phyloP scores from a whole-genome alignment of 2,113 vertebrate species.

The Eurystomus gularis region DNA sequence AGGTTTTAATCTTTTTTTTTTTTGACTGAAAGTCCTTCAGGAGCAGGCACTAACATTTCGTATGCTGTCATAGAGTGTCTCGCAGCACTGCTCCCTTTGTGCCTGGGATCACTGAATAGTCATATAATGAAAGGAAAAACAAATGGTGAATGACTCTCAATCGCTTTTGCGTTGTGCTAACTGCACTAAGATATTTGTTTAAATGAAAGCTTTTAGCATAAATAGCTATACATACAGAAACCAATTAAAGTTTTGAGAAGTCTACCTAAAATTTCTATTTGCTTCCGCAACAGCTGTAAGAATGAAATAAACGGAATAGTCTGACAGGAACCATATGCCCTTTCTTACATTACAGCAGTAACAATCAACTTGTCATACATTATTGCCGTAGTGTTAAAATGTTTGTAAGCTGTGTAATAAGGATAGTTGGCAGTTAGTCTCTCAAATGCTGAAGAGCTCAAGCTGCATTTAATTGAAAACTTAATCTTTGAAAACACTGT shows the following conservation, averaged over 20 bases:
- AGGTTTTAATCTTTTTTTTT: background rate
- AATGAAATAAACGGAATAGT: slow-evolving; percentile 1
- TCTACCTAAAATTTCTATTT: slow-evolving; percentile 26
- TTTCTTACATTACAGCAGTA: background rate
- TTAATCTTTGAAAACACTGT: background rate
- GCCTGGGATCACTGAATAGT: background rate
- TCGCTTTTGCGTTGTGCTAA: background rate
- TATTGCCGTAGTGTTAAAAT: background rate
- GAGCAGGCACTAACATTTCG: background rate
- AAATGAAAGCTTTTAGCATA: slow-evolving; percentile 35
- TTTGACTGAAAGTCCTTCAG: background rate
- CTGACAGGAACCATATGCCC: slow-evolving; percentile 27
- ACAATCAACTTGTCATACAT: background rate
- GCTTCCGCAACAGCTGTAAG: slow-evolving; percentile 1
- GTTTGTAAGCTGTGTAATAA: background rate
- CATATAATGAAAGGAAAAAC: background rate
- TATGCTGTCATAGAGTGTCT: background rate
- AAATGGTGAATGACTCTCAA: background rate
- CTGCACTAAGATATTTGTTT: slow-evolving; percentile 34
- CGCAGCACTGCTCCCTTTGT: background rate
- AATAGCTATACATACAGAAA: slow-evolving; percentile 13
- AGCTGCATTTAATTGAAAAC: slow-evolving; percentile 13
- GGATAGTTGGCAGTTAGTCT: background rate
- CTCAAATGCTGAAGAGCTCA: background rate
- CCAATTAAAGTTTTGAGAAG: slow-evolving; percentile 24